Evolutionary conservation across 2,888 invertebrate genomes (phyloP), one percentile per base, ranked within the genome.

Genomic region (Sarcophaga carnaria): DNA sequence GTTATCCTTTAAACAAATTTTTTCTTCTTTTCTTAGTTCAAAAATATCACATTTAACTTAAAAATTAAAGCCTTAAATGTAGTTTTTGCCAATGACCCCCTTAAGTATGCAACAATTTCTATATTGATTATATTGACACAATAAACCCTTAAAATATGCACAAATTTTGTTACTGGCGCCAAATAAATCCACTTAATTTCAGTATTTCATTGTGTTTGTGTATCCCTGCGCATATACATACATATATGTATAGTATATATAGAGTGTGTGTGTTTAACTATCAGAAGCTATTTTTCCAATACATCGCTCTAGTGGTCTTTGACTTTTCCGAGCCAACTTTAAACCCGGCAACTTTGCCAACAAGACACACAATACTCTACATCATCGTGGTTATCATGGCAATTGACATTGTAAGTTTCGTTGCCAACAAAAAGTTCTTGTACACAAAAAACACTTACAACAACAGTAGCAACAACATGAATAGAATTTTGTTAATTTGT

Each of bases 341-440:
- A 12, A 22, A 45, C 64, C 22, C 54, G 72, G 12, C 72, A 83
- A 78, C 25, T 74, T 37, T 37, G 37, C 37, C 37, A 37, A 37
- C 37, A 37, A 37, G 37, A 10, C 8, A 37, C 37, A 37, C 37
- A 37, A 37, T 1, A 37, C 2, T 37, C 37, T 37, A 37, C 37
- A 37, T 37, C 37, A 37, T 17, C 11, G 27, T n/a, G 63, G 59
- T 67, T 82, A 78, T 64, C 64, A 71, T 27, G 10, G 54, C 47
- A 72, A 74, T 54, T 78, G 67, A 78, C 62, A 72, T n/a, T 74
- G 67, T 67, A n/a, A 74, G 5, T 69, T 78, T 22, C 12, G 22
- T 45, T 74, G 78, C 83, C 78, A 83, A 78, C 14, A 54, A 37
- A 37, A 37, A 37, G 4, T 75, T 69, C 62, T 20, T 5, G 12